Base-by-base conservation (phyloP, 2,888 invertebrate species). In the Cerceris ruficornis region DNA sequence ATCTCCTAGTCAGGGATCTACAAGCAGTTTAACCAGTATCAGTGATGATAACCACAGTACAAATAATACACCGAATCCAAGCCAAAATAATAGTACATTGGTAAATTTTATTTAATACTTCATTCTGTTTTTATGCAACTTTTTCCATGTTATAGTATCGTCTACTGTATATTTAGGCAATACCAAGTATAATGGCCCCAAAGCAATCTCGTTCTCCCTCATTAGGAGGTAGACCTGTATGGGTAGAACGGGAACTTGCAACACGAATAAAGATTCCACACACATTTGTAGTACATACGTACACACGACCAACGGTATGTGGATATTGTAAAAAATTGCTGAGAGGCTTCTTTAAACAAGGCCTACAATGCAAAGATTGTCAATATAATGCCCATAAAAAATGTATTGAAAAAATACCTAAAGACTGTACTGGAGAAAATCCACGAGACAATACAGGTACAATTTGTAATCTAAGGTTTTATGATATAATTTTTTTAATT, bases 301-400 rank as follows among this genome's bases (percentile, higher is more conserved):
- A 99, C 93, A 98, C 98, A 60, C 95, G 98, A 64, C 99, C 99
- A 69, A 99, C 99, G 0, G 96, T 99, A 17, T 99, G 99, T 92
- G 97, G 98, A 88, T 95, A 96, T 92, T 99, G 99, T 94, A 98
- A 98, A 93, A 98, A 98, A 93, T 95, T 99, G 88, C 95, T 99
- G 81, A 96, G 97, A 85, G 99, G 99, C 0, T 94, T 99, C 64
- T 98, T 99, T 93, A 98, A 97, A 92, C 99, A 99, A 93, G 99
- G 99, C 72, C 93, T 98, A 87, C 99, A 99, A 93, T 99, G 99
- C 93, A 96, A 97, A 93, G 99, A 99, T 94, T 98, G 98, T 93
- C 98, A 98, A 92, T 98, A 97, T 93, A 98, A 98, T 93, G 97
- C 97, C 79, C 98, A 99, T 93, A 96, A 98, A 92, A 98, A 98